Conservation (phyloP, 2,888 invertebrate genomes). For the Laothoe populi region DNA sequence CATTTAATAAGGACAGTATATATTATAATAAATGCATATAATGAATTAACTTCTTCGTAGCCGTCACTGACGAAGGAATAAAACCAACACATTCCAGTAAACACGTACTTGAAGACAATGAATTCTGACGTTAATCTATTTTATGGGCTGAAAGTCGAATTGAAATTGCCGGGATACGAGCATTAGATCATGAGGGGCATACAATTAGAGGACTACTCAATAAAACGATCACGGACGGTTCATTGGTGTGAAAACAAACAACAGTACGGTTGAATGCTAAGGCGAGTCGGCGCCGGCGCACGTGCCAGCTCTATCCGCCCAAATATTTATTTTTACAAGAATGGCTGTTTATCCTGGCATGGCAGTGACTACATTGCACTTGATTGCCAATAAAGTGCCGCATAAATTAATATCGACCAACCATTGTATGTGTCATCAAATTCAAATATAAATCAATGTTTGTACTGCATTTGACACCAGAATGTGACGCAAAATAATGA, state of each 20-base stretch:
- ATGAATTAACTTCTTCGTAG: neutral
- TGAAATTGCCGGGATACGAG: slow-evolving; percentile 22
- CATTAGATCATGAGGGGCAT: slow-evolving; percentile 56
- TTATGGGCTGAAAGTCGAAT: slow-evolving; percentile 17
- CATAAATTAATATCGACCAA: too few species aligned
- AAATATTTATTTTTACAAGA: slow-evolving; percentile 66
- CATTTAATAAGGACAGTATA: neutral
- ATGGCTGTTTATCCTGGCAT: neutral
- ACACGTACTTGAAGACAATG: slow-evolving; percentile 13
- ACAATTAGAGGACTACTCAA: slow-evolving; percentile 52
- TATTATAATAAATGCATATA: neutral
- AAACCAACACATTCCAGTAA: slow-evolving; percentile 20
- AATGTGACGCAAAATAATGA: too few species aligned
- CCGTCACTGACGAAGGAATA: neutral
- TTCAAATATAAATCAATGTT: too few species aligned
- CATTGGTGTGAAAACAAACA: slow-evolving; percentile 72
- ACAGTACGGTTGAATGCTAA: slow-evolving; percentile 70
- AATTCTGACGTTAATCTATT: slow-evolving; percentile 21
- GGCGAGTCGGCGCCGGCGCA: slow-evolving; percentile 66
- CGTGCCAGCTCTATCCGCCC: slow-evolving; percentile 67
- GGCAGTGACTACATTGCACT: neutral
- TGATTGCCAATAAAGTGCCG: too few species aligned
- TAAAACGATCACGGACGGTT: slow-evolving; percentile 71
- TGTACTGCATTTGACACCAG: too few species aligned
- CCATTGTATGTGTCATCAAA: too few species aligned